A percentile compares a stretch with the other conserved stretches of the same genome.
phyloP scores from a whole-genome alignment of 1,140 invertebrate genomes.

The Drosophila bipectinata region DNA sequence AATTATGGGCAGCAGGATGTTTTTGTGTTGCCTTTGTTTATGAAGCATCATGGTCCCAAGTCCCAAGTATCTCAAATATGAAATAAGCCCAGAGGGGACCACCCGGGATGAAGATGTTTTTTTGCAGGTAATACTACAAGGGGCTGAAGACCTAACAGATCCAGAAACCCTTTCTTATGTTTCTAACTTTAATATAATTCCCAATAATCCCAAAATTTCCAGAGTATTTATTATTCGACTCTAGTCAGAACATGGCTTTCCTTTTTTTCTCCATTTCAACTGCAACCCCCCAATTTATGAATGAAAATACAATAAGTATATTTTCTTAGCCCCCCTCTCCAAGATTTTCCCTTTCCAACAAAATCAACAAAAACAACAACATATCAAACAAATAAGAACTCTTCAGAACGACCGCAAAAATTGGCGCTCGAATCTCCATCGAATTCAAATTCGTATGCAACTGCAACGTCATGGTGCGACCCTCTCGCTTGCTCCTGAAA shows the following conservation, averaged over 20 bases:
- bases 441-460: constrained; percentile 67
- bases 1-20: constrained; percentile 69
- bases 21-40: constrained; percentile 22
- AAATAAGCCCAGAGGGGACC: background rate
- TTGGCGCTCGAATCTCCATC: constrained; percentile 63
- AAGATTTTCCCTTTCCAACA: constrained; percentile 8
- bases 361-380: constrained; percentile 7
- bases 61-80: constrained; percentile 3
- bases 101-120: constrained; percentile 2
- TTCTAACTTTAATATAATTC: too few species aligned
- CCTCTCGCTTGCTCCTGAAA: background rate
- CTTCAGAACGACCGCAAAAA: constrained; percentile 53
- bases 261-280: background rate
- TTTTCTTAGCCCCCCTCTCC: background rate
- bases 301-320: constrained; percentile 46
- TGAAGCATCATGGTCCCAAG: constrained; percentile 20
- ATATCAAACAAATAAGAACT: constrained; percentile 35
- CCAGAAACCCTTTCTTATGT: too few species aligned
- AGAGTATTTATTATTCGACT: background rate
- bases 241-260: too few species aligned
- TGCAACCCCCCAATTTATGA: constrained; percentile 40
- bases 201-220: background rate
- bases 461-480: constrained; percentile 58
- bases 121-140: constrained; percentile 24
- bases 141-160: too few species aligned